A percentile compares a stretch with the other conserved stretches of the same genome.
phyloP scores from a whole-genome alignment of 2,113 vertebrate genomes.

The Pollachius pollachius region DNA sequence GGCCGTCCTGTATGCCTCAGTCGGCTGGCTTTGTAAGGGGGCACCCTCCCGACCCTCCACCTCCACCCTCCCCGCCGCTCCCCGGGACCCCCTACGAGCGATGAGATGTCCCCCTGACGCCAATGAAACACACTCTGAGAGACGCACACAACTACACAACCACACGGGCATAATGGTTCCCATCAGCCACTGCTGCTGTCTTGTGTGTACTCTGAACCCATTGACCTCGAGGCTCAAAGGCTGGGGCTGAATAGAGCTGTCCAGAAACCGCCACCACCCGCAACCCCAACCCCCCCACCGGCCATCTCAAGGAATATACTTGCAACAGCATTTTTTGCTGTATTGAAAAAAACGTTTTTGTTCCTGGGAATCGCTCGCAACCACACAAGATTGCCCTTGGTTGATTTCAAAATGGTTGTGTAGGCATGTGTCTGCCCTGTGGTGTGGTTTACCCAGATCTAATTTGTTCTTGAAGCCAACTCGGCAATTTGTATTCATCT shows the following conservation, averaged over 20 bases:
- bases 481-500: no score
- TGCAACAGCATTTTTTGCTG: constrained; percentile 24
- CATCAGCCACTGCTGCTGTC: constrained; percentile 16
- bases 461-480: not conserved
- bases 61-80: not conserved
- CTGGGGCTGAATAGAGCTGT: constrained; percentile 25
- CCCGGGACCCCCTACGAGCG: constrained; percentile 26
- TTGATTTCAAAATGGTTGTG: constrained; percentile 4
- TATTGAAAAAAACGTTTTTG: constrained; percentile 17
- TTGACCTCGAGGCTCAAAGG: constrained; percentile 30
- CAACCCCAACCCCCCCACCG: not conserved
- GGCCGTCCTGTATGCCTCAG: constrained; percentile 29
- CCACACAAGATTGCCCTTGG: not conserved
- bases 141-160: not conserved
- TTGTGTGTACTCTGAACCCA: constrained; percentile 21
- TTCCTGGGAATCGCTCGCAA: not conserved
- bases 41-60: no score
- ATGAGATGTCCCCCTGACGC: constrained; percentile 31
- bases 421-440: not conserved
- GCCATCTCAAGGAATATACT: not conserved
- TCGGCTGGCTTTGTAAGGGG: constrained; percentile 16
- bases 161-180: not conserved
- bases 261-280: not conserved
- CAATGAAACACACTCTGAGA: constrained; percentile 31
- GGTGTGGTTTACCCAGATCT: not conserved